phyloP scores from a whole-genome alignment of 2,797 vertebrate genomes.

The Distichodus sexfasciatus region DNA sequence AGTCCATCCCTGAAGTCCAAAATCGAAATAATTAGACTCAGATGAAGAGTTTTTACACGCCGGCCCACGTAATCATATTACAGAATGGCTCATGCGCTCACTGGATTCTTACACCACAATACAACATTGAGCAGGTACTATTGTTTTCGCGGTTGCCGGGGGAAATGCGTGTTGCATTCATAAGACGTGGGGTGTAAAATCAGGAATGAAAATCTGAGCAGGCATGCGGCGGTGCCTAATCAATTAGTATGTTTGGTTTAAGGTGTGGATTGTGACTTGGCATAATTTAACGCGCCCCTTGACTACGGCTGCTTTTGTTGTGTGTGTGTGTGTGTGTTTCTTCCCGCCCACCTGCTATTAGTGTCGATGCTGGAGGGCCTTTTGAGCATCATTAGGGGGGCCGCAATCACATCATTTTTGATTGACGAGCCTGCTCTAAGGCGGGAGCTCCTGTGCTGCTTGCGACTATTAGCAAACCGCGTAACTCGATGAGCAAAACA shows the following conservation, averaged over 20 bases:
- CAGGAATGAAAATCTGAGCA: conserved; percentile 14
- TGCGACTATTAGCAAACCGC: conserved; percentile 16
- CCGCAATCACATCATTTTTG: conserved; percentile 28
- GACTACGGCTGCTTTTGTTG: conserved; percentile 30
- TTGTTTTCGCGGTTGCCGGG: neutral
- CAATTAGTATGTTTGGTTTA: conserved; percentile 45
- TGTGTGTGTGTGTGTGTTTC: no score
- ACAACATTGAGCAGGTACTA: conserved; percentile 13
- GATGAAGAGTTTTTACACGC: neutral
- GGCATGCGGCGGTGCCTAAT: conserved; percentile 33
- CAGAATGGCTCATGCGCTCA: neutral
- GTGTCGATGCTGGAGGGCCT: conserved; percentile 27
- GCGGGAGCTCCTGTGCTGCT: conserved; percentile 11
- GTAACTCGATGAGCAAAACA: neutral
- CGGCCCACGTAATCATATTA: no score
- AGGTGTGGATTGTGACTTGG: conserved; percentile 43
- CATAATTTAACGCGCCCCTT: conserved; percentile 46
- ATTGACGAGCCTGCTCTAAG: conserved; percentile 39
- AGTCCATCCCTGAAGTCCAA: no score
- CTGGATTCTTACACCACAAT: neutral
- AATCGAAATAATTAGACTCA: neutral
- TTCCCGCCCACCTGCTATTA: conserved; percentile 21
- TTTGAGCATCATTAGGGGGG: conserved; percentile 40
- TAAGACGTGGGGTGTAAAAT: conserved; percentile 28
- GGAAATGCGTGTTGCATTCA: conserved; percentile 9